phyloP scores from a whole-genome alignment of 2,797 vertebrate species.

The Melanotaenia pygmaea region DNA sequence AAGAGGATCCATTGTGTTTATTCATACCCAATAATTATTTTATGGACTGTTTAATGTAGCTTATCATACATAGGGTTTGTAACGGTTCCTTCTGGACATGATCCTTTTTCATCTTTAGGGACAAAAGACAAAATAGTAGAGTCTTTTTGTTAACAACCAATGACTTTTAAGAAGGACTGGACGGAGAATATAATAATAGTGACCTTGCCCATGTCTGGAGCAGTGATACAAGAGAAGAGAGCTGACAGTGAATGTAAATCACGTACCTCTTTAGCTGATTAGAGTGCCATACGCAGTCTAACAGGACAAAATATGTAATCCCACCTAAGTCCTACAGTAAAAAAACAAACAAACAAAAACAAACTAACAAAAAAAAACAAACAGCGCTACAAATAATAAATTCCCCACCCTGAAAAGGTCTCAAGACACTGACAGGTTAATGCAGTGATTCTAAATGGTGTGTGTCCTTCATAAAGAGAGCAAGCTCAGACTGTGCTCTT shows the following conservation, averaged over 20 bases:
- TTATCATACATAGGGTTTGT: background rate
- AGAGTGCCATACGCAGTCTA: slow-evolving; percentile 59
- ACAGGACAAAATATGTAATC: slow-evolving; percentile 58
- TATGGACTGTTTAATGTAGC: slow-evolving; percentile 5
- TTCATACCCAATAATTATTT: slow-evolving; percentile 3
- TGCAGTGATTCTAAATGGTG: slow-evolving; percentile 53
- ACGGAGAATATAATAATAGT: slow-evolving; percentile 60
- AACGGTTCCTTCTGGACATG: background rate
- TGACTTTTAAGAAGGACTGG: slow-evolving; percentile 32
- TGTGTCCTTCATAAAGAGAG: slow-evolving; percentile 59
- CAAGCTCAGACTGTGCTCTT: slow-evolving; percentile 36
- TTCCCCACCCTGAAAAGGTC: slow-evolving; percentile 37
- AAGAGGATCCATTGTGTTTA: background rate
- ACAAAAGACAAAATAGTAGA: slow-evolving; percentile 16
- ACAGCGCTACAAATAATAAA: slow-evolving; percentile 62
- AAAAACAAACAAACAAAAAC: slow-evolving; percentile 19
- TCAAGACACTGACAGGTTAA: slow-evolving; percentile 68
- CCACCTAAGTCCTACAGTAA: slow-evolving; percentile 19
- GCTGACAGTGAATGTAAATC: slow-evolving; percentile 76
- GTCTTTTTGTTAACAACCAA: slow-evolving; percentile 30
- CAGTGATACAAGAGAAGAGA: slow-evolving; percentile 35
- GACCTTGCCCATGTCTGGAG: slow-evolving; percentile 69
- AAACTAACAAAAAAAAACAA: background rate
- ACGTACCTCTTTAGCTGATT: slow-evolving; percentile 71
- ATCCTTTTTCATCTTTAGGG: background rate